Base-by-base conservation (phyloP, 2,797 vertebrate genomes). In the Phoxinus dragarum region DNA sequence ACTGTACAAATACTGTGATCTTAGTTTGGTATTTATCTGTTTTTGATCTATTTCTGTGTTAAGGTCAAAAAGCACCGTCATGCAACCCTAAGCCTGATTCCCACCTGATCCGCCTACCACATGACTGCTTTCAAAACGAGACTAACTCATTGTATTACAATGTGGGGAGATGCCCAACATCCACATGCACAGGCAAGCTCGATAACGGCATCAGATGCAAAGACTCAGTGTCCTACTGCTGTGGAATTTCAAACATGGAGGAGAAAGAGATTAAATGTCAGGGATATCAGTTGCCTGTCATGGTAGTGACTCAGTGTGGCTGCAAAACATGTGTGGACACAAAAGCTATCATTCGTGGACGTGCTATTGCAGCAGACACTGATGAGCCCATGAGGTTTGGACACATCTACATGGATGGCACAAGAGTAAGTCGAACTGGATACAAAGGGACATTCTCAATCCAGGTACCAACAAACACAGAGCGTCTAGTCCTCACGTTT, bases 381-480 rank as follows among this genome's bases (percentile, higher is more conserved):
- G 96, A 96, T 36, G 98, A 99, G 86, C 98, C 98, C 67, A 93
- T 99, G 96, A 96, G 98, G 88, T 99, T 99, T 87, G 98, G 98
- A 49, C 96, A 99, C 23, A 95, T 99, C 87, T 99, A 97, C 86
- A 93, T 98, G 96, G 97, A 98, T 5, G 95, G 95, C 80, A 93
- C 93, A 66, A 95, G 96, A 90, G 94, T 99, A 82, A 96, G 98
- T 80, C 97, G 98, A 92, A 99, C 98, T 0, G 98, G 98, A 80
- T 99, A 99, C 94, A 99, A 97, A 90, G 98, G 98, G 44, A 98
- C 97, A 9, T 99, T 99, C 92, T 97, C 98, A 8, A 90, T 99
- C 81, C 97, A 97, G 0, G 93, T 99, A 64, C 97, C 98, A 56
- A 92, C 94, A 72, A 96, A 97, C 84, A 98, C 94, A 0, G 96